Evolutionary conservation across 1,140 invertebrate genomes (phyloP), one percentile per base, ranked within the genome.

Genomic region (Periplaneta americana): DNA sequence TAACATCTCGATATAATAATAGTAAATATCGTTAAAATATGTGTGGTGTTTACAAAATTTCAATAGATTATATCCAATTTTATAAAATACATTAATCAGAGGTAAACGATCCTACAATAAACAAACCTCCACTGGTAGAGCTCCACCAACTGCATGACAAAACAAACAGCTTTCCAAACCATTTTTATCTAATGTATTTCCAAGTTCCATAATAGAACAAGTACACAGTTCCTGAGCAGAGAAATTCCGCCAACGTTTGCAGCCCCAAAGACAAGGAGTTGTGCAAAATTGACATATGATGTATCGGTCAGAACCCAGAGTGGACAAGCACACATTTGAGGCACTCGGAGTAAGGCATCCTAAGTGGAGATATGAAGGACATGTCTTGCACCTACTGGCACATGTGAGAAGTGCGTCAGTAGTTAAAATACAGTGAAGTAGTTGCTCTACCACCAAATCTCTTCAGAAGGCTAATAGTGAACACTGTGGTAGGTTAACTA

Each of bases 291-390:
- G 75, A 81, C 75, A 48, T 80, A 39, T 81, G 80, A 37, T 75
- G 34, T 35, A 35, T 81, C 81, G 81, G 66, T 66, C 34, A 80
- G 79, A 37, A 80, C 66, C 66, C 66, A 77, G 75, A 80, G 81
- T 81, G 81, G 34, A 81, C 81, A 78, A 78, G 81, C 81, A 81
- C 81, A 81, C n/a, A 48, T 31, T 77, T 37, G 74, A 81, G 81
- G 81, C 81, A 81, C 81, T 81, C 81, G 76, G 66, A 81, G 81
- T 81, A 81, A 81, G 81, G 81, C 81, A 76, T 81, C 81, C 81
- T 81, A 81, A 77, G 81, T 81, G 81, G 81, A 81, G 81, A 81
- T 81, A 81, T 78, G 81, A 81, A 81, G 81, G 81, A 81, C 81
- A 76, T 36, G 32, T 34, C 66, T 32, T 80, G 79, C n/a, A 78